Evolutionary conservation across 1,140 invertebrate species (phyloP), one percentile per base, ranked within the genome.

Genomic region (Galendromus occidentalis): DNA sequence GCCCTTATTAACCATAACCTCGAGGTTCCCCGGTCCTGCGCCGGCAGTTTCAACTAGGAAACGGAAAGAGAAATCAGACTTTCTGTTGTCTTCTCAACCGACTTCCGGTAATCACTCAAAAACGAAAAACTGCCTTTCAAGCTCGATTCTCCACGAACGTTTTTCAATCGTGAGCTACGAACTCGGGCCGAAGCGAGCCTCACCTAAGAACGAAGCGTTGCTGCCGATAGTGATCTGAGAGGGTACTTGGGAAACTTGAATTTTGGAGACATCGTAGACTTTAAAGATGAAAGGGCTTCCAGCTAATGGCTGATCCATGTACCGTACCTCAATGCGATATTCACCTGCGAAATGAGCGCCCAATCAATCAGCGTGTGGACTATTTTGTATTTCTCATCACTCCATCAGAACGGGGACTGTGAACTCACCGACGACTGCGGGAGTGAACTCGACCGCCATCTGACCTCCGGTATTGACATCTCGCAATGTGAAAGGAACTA

Each of bases 1-100:
- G 0, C 93, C 94, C 44, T 91, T 89, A 71, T 94, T 95, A 1
- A 98, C 92, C 0, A 91, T 92, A 30, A 98, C 92, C 76, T 98
- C 94, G 45, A 98, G 76, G 76, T 96, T 96, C 9, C 95, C 95
- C 30, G 83, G 90, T 29, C 95, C 95, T 29, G 92, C 92, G 77
- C 91, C 87, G 73, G 88, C 88, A 9, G 93, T 96, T 79, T 98
- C 92, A 69, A 98, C 94, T 93, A 73, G 12, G 72, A 20, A 30
- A 4, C 17, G 29, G 14, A 20, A 69, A 69, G 59, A 4, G 33
- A 39, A 39, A 39, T 4, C 33, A 9, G 33, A n/a, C n/a, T n/a
- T n/a, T n/a, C n/a, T n/a, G n/a, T n/a, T n/a, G n/a, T n/a, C n/a
- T n/a, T n/a, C n/a, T n/a, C n/a, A n/a, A n/a, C n/a, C n/a, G n/a